These are phyloP conservation scores for Bambusicola thoracicus DNA, from an alignment of 2,113 vertebrate genomes.

Conservation along the genomic window DNA sequence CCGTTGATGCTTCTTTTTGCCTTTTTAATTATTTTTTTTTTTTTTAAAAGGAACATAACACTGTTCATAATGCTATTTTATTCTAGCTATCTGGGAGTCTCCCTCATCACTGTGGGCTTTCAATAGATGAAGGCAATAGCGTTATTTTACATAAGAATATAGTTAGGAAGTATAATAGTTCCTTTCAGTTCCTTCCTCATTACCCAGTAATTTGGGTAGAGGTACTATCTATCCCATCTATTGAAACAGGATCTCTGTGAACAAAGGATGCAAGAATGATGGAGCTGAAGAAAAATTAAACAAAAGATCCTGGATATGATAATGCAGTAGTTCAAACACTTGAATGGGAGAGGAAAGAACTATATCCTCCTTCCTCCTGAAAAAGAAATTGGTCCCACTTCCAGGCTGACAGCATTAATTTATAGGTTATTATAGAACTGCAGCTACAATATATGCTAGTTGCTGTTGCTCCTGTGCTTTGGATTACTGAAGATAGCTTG, in stretches of 20 bases:
- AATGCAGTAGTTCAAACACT: neutral
- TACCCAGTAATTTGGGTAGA: conserved; percentile 53
- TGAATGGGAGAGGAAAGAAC: neutral
- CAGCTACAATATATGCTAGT: neutral
- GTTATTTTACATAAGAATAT: conserved; percentile 52
- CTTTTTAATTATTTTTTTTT: neutral
- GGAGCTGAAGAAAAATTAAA: conserved; percentile 53
- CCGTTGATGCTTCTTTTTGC: neutral
- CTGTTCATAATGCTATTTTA: neutral
- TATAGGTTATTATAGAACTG: conserved; percentile 12
- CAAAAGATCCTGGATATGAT: conserved; percentile 24
- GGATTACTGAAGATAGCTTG: neutral
- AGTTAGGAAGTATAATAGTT: conserved; percentile 42
- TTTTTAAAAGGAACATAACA: neutral
- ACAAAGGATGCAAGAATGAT: conserved; percentile 16
- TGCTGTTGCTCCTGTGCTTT: neutral
- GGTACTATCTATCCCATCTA: conserved; percentile 47
- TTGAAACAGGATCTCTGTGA: conserved; percentile 31
- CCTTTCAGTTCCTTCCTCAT: conserved; percentile 51
- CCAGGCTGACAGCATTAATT: conserved; percentile 29
- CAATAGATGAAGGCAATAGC: conserved; percentile 4
- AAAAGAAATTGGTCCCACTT: conserved; percentile 41
- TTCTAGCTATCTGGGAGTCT: neutral
- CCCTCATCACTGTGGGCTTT: neutral
- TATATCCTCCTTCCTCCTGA: neutral